Evolutionary conservation across 2,113 vertebrate genomes (phyloP), one percentile per base, ranked within the genome.

Genomic region (Pleuronectes platessa): DNA sequence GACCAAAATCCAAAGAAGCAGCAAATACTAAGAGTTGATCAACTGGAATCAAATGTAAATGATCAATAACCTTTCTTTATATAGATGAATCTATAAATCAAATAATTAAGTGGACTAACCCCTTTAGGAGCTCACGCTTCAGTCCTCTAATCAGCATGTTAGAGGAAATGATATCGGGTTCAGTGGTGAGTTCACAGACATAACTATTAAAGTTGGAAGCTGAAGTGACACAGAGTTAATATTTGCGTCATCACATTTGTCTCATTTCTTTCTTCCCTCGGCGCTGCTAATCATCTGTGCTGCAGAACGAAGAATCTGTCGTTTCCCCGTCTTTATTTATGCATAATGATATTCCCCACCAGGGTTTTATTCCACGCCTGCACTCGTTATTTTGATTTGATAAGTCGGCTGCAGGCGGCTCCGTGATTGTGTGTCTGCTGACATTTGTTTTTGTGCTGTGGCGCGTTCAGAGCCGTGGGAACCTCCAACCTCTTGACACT

Each of bases 391-490:
- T 82, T 3, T 69, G 84, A 86, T 83, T 71, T 65, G 67, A 81
- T 42, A 61, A 73, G 61, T 74, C 68, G 45, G 73, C 86, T 83
- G 78, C 77, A 11, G 83, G 87, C 85, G 49, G 61, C 68, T 70
- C 47, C 20, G 58, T 62, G 73, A 85, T 74, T 65, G 73, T 45
- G 42, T n/a, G 26, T 69, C 63, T 53, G 60, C 66, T 78, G 78
- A 87, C 71, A 82, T 84, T 82, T 84, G 76, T 84, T 66, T 89
- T 68, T 76, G 85, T 76, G 78, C 81, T 24, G 51, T 2, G 60
- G 58, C 72, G 82, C 64, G 27, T 83, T 79, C 68, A 75, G 1
- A 53, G 77, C 63, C 37, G 66, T 72, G 77, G 61, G 71, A 87
- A 79, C 45, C 53, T 78, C 31, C 76, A 51, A 61, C 62, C 58